These are phyloP conservation scores for Diarsia dahlii DNA, from an alignment of 2,888 invertebrate species.

Conservation along the genomic window DNA sequence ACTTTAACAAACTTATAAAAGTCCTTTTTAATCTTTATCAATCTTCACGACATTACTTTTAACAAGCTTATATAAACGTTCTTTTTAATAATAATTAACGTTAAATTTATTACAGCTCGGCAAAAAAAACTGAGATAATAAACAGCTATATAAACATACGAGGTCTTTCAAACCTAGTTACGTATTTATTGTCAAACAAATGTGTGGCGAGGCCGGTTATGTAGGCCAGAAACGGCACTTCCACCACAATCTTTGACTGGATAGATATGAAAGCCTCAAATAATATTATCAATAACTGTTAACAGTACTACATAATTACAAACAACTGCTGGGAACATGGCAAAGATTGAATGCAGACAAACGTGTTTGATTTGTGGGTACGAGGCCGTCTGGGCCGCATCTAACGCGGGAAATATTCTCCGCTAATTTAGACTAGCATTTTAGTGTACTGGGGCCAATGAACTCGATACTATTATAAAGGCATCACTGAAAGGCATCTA, in stretches of 20 bases:
- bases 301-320: slow-evolving; percentile 60
- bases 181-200: slow-evolving; percentile 57
- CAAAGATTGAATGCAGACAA: slow-evolving; percentile 56
- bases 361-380: slow-evolving; percentile 23
- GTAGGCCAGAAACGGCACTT: slow-evolving; percentile 23
- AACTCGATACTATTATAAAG: slow-evolving; percentile 25
- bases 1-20: slow-evolving; percentile 60
- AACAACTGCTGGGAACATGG: slow-evolving; percentile 65
- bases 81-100: slow-evolving; percentile 66
- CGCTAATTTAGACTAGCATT: slow-evolving; percentile 66
- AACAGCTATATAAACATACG: slow-evolving; percentile 60
- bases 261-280: slow-evolving; percentile 65
- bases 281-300: slow-evolving; percentile 61
- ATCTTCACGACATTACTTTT: slow-evolving; percentile 58
- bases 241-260: slow-evolving; percentile 39
- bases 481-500: too few species aligned
- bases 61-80: slow-evolving; percentile 65
- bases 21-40: slow-evolving; percentile 51
- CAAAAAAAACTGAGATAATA: slow-evolving; percentile 65
- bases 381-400: slow-evolving; percentile 37
- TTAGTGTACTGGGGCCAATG: slow-evolving; percentile 34
- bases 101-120: slow-evolving; percentile 67
- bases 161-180: slow-evolving; percentile 64
- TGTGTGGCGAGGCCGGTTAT: slow-evolving; percentile 14
- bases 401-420: slow-evolving; percentile 32